phyloP scores from a whole-genome alignment of 2,113 vertebrate genomes.

The Mirounga angustirostris region DNA sequence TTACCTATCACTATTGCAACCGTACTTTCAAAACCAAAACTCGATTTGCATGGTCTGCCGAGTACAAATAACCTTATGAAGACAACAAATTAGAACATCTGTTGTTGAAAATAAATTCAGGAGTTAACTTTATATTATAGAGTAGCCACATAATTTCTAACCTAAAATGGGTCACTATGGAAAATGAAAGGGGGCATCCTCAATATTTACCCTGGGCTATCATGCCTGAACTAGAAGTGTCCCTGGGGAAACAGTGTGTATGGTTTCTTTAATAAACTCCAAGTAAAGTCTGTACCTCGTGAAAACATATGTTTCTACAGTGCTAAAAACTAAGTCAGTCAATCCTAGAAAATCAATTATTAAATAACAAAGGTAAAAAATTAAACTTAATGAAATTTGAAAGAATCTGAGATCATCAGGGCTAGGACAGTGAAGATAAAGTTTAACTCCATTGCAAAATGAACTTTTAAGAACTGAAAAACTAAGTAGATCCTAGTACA shows the following conservation, averaged over 20 bases:
- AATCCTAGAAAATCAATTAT: neutral
- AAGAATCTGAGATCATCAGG: neutral
- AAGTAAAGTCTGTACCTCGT: neutral
- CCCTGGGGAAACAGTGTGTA: neutral
- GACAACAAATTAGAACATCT: neutral
- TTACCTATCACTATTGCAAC: neutral
- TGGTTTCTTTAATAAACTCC: neutral
- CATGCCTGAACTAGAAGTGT: neutral
- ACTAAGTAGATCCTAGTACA: neutral
- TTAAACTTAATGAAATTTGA: neutral
- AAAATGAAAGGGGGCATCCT: neutral
- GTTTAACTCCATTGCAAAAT: neutral
- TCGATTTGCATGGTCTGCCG: neutral
- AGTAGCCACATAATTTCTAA: neutral
- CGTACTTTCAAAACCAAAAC: slow-evolving; percentile 44
- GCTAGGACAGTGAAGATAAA: neutral
- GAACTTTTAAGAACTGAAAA: neutral
- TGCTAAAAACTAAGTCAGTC: neutral
- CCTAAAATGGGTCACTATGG: neutral
- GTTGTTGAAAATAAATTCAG: neutral
- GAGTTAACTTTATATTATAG: neutral
- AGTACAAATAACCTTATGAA: neutral
- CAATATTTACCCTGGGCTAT: neutral
- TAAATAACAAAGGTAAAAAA: slow-evolving; percentile 19
- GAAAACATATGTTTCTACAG: neutral